phyloP scores from a whole-genome alignment of 2,113 vertebrate genomes.

The Ramphastos sulfuratus region DNA sequence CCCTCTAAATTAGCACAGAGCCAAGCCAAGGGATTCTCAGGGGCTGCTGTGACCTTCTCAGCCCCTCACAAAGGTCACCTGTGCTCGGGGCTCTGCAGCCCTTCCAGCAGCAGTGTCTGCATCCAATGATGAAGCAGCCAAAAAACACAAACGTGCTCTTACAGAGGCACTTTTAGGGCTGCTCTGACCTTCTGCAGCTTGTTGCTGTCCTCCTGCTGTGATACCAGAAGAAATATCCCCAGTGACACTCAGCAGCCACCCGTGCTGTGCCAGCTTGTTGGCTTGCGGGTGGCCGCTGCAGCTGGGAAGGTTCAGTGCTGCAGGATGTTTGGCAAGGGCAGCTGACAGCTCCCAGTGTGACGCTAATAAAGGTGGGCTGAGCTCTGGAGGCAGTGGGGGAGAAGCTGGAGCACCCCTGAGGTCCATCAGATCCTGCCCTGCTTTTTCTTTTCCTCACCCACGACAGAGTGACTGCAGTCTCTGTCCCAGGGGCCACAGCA shows the following conservation, averaged over 20 bases:
- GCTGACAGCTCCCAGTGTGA: neutral
- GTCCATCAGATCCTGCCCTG: neutral
- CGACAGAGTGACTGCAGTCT: accelerated
- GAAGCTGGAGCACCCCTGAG: neutral
- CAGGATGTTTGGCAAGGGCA: neutral
- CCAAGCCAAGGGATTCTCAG: neutral
- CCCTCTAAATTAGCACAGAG: neutral
- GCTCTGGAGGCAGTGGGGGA: neutral
- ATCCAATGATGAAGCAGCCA: neutral
- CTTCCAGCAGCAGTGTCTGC: neutral
- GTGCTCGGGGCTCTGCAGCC: neutral
- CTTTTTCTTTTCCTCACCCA: neutral
- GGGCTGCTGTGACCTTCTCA: neutral
- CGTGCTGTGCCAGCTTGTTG: accelerated
- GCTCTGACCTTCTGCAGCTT: constrained; percentile 9
- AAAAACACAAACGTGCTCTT: accelerated
- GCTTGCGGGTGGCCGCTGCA: neutral
- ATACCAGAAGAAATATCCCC: neutral
- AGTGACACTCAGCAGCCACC: neutral
- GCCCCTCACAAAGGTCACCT: constrained; percentile 17
- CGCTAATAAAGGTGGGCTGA: neutral
- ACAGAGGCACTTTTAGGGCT: neutral
- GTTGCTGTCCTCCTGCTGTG: neutral
- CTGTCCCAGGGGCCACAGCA: neutral
- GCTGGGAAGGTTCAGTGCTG: neutral